phyloP scores from a whole-genome alignment of 2,797 vertebrate species.

The Crenichthys baileyi region DNA sequence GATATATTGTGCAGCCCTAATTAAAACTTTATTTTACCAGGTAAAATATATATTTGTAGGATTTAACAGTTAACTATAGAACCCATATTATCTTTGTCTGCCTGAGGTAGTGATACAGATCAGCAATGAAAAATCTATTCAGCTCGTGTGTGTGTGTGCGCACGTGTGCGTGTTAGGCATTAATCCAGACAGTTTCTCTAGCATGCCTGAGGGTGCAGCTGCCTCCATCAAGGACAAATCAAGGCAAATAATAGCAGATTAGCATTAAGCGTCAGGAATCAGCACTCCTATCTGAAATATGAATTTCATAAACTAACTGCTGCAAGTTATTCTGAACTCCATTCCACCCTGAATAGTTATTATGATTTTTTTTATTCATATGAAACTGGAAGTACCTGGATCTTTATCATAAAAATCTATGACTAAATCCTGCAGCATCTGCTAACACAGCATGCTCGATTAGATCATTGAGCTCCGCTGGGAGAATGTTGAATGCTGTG shows the following conservation, averaged over 20 bases:
- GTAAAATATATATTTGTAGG: no score
- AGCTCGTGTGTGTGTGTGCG: constrained; percentile 6
- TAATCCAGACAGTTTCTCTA: constrained; percentile 45
- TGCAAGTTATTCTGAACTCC: not conserved
- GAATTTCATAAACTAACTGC: not conserved
- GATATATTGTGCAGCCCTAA: no score
- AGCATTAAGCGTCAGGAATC: constrained; percentile 43
- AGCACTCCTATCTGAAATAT: constrained; percentile 22
- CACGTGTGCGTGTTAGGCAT: constrained; percentile 16
- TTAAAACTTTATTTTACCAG: no score
- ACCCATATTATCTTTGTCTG: constrained; percentile 23
- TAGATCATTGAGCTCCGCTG: constrained; percentile 25
- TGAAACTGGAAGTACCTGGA: not conserved
- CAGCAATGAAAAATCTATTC: constrained; percentile 28
- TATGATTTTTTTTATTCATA: not conserved
- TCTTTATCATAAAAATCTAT: constrained; percentile 15
- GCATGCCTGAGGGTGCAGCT: constrained; percentile 38
- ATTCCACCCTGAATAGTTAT: not conserved
- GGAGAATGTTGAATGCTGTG: constrained; percentile 24
- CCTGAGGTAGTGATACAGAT: constrained; percentile 25
- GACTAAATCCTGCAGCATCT: constrained; percentile 34
- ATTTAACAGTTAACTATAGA: not conserved
- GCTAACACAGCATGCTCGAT: constrained; percentile 32
- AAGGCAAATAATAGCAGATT: constrained; percentile 51
- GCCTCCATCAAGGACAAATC: constrained; percentile 53